Evolutionary conservation across 2,113 vertebrate genomes (phyloP).

Genomic region (Gallinago media): DNA sequence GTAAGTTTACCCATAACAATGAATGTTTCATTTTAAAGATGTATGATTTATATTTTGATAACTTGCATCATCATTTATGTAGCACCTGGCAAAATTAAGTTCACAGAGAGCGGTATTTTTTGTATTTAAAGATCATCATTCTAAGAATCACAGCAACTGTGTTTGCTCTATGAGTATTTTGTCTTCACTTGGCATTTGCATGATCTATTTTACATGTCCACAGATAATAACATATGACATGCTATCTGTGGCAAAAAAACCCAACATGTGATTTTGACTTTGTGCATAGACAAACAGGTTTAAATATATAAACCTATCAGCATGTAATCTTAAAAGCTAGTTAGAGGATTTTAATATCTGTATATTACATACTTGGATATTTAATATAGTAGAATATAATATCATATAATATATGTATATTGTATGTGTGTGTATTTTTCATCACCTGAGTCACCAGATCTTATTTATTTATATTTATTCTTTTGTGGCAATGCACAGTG

Average conservation of each 20-base stretch:
- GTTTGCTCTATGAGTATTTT: not conserved
- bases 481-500: not conserved
- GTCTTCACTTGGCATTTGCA: not conserved
- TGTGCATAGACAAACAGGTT: not conserved
- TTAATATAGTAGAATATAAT: no score
- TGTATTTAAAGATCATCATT: not conserved
- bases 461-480: not conserved
- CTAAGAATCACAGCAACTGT: not conserved
- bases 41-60: not conserved
- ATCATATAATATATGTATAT: not conserved
- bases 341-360: not conserved
- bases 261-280: not conserved
- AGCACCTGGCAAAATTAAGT: not conserved
- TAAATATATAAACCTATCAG: not conserved
- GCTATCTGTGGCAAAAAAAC: not conserved
- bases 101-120: not conserved
- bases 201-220: not conserved
- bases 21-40: not conserved
- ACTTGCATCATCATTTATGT: not conserved
- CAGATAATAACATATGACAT: not conserved
- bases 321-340: not conserved
- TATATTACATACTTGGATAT: not conserved
- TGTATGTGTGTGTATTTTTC: not conserved
- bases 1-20: not conserved
- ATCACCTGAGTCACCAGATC: not conserved